Percentiles rank a stretch among this genome's conserved stretches.
These are phyloP conservation scores for Brienomyrus brachyistius DNA, from an alignment of 2,113 vertebrate species.

Conservation along the genomic window DNA sequence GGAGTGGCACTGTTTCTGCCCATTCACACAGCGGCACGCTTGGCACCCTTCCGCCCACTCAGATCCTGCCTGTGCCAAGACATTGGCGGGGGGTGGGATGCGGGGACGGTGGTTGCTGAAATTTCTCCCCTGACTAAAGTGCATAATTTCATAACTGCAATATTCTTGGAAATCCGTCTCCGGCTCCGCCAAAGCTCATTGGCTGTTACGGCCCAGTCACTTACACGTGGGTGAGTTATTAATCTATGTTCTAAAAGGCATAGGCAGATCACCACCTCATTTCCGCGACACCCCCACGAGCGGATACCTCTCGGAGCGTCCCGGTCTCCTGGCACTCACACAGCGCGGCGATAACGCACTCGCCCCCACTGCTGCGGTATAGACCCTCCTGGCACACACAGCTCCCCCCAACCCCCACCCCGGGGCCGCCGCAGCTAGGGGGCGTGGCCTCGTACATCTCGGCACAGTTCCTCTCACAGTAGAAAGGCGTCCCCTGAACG, in stretches of 20 bases:
- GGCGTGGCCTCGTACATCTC: constrained; percentile 51
- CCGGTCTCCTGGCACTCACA: constrained; percentile 68
- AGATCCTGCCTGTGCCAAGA: constrained; percentile 45
- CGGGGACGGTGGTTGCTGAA: not conserved
- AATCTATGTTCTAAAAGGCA: constrained; percentile 30
- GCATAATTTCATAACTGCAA: not conserved
- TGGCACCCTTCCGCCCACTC: constrained; percentile 58
- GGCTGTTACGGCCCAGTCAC: not conserved
- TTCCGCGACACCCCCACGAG: not conserved
- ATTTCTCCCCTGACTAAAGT: not conserved
- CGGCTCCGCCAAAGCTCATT: not conserved
- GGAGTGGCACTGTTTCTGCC: constrained; percentile 44
- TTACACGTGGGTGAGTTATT: constrained; percentile 44
- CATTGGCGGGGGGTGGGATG: not conserved
- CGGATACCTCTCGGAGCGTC: constrained; percentile 51
- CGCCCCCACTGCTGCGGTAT: constrained; percentile 57
- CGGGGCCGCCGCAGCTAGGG: constrained; percentile 46
- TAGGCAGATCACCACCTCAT: not conserved
- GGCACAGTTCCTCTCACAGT: constrained; percentile 67
- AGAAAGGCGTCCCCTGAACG: constrained; percentile 6
- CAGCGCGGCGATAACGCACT: constrained; percentile 64
- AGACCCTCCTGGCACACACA: constrained; percentile 66
- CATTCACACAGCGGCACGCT: constrained; percentile 52
- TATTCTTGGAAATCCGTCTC: not conserved
- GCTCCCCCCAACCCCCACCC: constrained; percentile 18